These are phyloP conservation scores for Morpho achilles DNA, from an alignment of 2,888 invertebrate genomes.

Conservation along the genomic window DNA sequence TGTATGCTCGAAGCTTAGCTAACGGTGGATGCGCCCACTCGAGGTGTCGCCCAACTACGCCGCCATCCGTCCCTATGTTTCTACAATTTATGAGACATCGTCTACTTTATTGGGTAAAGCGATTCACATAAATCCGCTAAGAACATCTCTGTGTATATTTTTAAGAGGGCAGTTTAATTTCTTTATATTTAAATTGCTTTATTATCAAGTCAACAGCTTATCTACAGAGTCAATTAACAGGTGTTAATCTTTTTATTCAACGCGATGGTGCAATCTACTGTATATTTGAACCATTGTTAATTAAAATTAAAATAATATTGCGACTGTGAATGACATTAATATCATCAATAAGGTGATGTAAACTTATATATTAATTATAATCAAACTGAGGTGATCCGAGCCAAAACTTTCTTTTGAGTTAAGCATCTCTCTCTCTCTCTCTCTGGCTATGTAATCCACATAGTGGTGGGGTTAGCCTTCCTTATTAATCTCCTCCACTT, in stretches of 20 bases:
- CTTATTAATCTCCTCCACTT: too few species aligned
- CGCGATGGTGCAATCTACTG: neutral
- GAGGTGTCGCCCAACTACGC: conserved; percentile 60
- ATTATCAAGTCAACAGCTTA: conserved; percentile 14
- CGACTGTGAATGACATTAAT: conserved; percentile 2
- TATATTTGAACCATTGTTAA: conserved; percentile 4
- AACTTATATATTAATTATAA: too few species aligned
- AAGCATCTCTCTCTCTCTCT: too few species aligned
- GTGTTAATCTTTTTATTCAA: conserved; percentile 9
- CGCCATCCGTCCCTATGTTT: conserved; percentile 53
- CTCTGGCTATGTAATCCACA: too few species aligned
- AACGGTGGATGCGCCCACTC: conserved; percentile 73
- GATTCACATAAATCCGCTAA: conserved; percentile 66
- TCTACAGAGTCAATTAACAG: conserved; percentile 4
- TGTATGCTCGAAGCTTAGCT: conserved; percentile 38
- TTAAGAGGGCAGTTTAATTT: conserved; percentile 47
- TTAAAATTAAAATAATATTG: neutral
- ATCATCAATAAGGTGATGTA: neutral
- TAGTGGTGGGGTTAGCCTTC: too few species aligned
- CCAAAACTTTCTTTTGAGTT: too few species aligned
- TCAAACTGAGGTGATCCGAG: too few species aligned
- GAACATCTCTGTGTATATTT: conserved; percentile 51
- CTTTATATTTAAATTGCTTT: conserved; percentile 31
- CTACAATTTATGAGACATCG: conserved; percentile 69
- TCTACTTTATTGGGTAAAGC: conserved; percentile 71